Conservation (phyloP, 2,888 invertebrate genomes). For the Drosophila monieri region DNA sequence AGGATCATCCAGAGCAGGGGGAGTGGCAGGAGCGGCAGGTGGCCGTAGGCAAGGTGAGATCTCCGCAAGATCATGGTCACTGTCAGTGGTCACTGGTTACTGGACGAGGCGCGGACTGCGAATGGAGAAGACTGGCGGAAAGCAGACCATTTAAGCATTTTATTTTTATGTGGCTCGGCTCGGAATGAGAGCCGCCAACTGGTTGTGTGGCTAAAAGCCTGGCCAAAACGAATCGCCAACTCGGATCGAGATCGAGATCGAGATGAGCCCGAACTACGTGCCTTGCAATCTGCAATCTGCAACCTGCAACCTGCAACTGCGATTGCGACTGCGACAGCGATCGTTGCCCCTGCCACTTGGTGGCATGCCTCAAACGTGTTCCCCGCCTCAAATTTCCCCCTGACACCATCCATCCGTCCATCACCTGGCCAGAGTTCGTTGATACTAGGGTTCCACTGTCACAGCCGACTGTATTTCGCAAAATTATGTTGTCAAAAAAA, state of each 20-base stretch:
- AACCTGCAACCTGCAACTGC: slow-evolving; percentile 1
- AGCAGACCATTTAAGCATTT: slow-evolving; percentile 57
- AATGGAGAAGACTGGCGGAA: slow-evolving; percentile 60
- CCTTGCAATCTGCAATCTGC: slow-evolving; percentile 15
- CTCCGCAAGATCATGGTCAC: slow-evolving; percentile 77
- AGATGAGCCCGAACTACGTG: slow-evolving; percentile 30
- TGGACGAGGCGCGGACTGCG: slow-evolving; percentile 42
- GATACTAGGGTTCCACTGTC: slow-evolving; percentile 42
- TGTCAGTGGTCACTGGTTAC: slow-evolving; percentile 7
- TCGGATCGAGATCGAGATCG: slow-evolving; percentile 1
- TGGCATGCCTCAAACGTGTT: slow-evolving; percentile 60
- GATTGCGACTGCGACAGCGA: slow-evolving; percentile 10
- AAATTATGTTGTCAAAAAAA: not conserved
- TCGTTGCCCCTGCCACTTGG: slow-evolving; percentile 33
- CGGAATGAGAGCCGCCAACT: slow-evolving; percentile 52
- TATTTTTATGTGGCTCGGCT: slow-evolving; percentile 41
- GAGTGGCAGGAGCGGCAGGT: slow-evolving; percentile 47
- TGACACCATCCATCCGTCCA: not conserved
- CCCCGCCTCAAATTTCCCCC: slow-evolving; percentile 3
- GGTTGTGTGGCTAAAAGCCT: slow-evolving; percentile 49
- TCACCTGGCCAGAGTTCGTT: slow-evolving; percentile 59
- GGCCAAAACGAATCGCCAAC: slow-evolving; percentile 57
- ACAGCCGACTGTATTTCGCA: not conserved
- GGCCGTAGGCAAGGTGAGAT: slow-evolving; percentile 47
- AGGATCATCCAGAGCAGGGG: slow-evolving; percentile 53